These are phyloP conservation scores for Sitobion miscanthi DNA, from an alignment of 1,140 invertebrate genomes.

Conservation along the genomic window DNA sequence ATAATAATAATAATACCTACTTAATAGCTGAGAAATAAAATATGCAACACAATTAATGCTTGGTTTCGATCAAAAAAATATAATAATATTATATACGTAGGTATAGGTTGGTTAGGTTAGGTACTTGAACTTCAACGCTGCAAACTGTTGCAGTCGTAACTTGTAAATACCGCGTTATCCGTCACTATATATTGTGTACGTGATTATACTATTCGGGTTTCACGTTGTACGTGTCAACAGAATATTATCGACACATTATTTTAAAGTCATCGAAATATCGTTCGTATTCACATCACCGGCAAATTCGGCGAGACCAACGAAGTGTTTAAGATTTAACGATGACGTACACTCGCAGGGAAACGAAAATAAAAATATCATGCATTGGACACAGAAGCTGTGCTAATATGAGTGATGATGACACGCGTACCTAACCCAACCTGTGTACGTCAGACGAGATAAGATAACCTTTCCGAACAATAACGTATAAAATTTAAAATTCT, in stretches of 20 bases:
- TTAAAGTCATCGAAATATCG: background rate
- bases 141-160: background rate
- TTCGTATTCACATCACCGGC: background rate
- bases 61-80: background rate
- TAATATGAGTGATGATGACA: background rate
- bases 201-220: background rate
- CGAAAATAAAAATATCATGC: background rate
- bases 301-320: background rate
- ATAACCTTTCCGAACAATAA: background rate
- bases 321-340: background rate
- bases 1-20: background rate
- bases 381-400: background rate
- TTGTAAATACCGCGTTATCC: background rate
- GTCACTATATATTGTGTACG: background rate
- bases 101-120: no score
- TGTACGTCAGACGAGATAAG: background rate
- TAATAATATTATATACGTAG: background rate
- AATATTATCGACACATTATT: background rate
- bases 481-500: background rate
- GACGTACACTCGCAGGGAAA: background rate
- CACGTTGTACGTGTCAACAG: background rate
- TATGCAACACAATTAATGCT: background rate
- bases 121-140: background rate
- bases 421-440: no score
- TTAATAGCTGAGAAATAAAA: background rate